These are phyloP conservation scores for Trisateles emortualis DNA, from an alignment of 2,888 invertebrate species.

Conservation along the genomic window DNA sequence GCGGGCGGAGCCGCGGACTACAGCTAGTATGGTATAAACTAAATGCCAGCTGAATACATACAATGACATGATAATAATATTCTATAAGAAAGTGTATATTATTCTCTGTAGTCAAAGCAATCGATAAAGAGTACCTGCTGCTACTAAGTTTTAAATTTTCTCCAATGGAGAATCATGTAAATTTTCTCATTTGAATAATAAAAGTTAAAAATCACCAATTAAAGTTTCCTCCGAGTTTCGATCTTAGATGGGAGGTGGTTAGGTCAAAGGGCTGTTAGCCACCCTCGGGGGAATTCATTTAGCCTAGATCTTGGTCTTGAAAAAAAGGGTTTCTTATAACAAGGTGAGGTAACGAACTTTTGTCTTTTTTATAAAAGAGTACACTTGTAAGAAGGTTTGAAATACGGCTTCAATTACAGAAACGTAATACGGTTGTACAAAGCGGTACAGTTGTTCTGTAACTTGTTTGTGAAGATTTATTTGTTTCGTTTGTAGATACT, in stretches of 20 bases:
- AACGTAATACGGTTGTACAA: background rate
- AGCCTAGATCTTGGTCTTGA: constrained; percentile 39
- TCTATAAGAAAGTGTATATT: too few species aligned
- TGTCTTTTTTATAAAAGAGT: background rate
- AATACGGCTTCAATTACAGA: background rate
- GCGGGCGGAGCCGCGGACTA: too few species aligned
- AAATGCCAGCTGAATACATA: too few species aligned
- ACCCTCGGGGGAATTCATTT: constrained; percentile 52
- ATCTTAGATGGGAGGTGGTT: constrained; percentile 31
- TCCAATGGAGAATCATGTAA: constrained; percentile 7
- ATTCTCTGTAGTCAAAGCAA: too few species aligned
- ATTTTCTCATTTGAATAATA: constrained; percentile 16
- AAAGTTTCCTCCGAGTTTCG: constrained; percentile 40
- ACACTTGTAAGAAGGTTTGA: background rate
- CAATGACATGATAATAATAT: too few species aligned
- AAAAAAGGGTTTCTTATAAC: constrained; percentile 23
- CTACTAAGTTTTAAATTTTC: background rate
- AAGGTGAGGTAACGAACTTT: background rate
- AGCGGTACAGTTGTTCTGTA: background rate
- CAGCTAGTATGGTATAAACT: too few species aligned
- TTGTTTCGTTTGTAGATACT: background rate
- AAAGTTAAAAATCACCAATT: constrained; percentile 28
- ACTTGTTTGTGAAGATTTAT: background rate
- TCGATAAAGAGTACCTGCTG: background rate
- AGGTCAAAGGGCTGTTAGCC: constrained; percentile 53